Conservation (phyloP, 2,797 vertebrate genomes). For the Tympanoctomys barrerae region DNA sequence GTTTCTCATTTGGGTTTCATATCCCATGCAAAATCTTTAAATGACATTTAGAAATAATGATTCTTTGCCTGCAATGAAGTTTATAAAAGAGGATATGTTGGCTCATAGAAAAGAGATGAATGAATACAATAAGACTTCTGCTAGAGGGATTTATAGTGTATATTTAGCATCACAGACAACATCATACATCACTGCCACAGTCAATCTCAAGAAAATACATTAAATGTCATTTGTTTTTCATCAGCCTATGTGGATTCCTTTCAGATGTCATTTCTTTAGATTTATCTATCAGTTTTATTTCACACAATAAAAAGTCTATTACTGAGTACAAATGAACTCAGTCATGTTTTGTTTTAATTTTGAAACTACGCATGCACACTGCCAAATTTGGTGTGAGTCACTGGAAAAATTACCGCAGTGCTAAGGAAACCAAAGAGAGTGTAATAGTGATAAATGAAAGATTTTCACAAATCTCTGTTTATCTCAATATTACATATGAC, state of each 20-base stretch:
- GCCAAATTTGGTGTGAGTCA: not conserved
- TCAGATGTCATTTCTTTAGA: conserved; percentile 73
- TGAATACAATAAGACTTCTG: conserved; percentile 88
- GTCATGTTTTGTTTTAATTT: conserved; percentile 68
- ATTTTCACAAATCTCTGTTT: not conserved
- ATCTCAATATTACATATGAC: not conserved
- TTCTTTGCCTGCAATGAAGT: conserved; percentile 82
- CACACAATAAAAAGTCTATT: conserved; percentile 85
- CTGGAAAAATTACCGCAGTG: not conserved
- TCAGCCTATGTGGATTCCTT: conserved; percentile 82
- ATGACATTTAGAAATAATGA: conserved; percentile 85
- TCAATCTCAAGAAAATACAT: conserved; percentile 86
- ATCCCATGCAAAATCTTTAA: conserved; percentile 80
- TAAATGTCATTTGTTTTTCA: conserved; percentile 87
- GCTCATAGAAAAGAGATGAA: conserved; percentile 86
- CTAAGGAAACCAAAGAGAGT: not conserved
- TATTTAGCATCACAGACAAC: conserved; percentile 89
- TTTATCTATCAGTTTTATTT: conserved; percentile 82
- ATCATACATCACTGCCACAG: conserved; percentile 89
- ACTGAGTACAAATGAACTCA: conserved; percentile 80
- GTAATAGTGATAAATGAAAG: not conserved
- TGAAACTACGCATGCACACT: conserved; percentile 56
- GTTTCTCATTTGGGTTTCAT: conserved; percentile 62
- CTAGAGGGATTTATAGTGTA: conserved; percentile 90
- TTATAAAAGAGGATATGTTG: conserved; percentile 84